A percentile compares a stretch with the other conserved stretches of the same genome.
phyloP scores from a whole-genome alignment of 2,797 vertebrate species.

The Ptychadena robeensis region DNA sequence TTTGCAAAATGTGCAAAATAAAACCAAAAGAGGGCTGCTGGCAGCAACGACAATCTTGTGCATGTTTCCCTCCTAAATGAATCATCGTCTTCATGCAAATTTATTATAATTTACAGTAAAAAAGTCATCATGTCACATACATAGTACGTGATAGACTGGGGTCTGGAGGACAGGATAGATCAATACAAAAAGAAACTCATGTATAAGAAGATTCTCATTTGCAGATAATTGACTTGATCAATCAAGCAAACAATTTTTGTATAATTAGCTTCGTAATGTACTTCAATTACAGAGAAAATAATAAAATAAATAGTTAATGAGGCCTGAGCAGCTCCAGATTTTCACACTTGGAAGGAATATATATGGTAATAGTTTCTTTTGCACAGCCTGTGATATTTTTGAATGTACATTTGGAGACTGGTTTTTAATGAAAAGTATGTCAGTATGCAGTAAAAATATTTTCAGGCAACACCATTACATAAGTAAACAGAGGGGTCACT shows the following conservation, averaged over 20 bases:
- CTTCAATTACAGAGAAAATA: slow-evolving; percentile 2
- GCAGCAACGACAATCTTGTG: no score
- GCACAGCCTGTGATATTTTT: background rate
- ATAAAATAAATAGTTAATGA: slow-evolving; percentile 27
- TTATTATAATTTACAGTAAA: no score
- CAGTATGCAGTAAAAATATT: background rate
- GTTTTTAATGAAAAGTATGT: background rate
- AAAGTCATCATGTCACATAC: background rate
- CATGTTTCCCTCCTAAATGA: no score
- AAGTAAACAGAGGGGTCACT: background rate
- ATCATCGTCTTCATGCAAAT: no score
- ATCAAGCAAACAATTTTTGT: slow-evolving; percentile 14
- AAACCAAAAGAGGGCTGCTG: no score
- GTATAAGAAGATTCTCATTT: background rate
- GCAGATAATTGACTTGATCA: slow-evolving; percentile 15
- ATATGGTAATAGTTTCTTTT: background rate
- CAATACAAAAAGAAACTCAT: background rate
- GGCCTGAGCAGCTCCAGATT: background rate
- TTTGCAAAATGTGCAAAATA: no score
- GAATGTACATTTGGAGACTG: background rate
- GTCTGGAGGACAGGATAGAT: background rate
- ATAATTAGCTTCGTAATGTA: slow-evolving; percentile 10
- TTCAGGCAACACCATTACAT: background rate
- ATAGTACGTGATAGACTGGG: no score
- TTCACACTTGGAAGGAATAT: background rate